Conservation (phyloP, 2,113 vertebrate species). For the Sclerurus mexicanus region DNA sequence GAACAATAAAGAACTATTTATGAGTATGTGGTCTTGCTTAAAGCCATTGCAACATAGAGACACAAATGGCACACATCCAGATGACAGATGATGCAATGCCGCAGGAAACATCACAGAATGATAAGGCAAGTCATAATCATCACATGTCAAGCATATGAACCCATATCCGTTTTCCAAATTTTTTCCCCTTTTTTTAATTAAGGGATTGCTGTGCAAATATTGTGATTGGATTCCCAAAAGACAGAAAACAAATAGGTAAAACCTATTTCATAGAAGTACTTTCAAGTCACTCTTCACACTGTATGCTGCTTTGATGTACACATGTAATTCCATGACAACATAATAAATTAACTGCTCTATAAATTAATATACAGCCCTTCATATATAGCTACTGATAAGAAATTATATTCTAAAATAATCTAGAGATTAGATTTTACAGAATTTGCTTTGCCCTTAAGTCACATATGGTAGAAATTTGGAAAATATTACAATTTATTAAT, state of each 20-base stretch:
- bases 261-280: conserved; percentile 40
- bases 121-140: not conserved
- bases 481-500: not conserved
- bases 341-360: conserved; percentile 49
- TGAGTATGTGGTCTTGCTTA: not conserved
- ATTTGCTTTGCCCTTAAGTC: not conserved
- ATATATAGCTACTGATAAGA: conserved; percentile 30
- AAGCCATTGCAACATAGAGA: not conserved
- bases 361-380: conserved; percentile 51
- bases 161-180: conserved; percentile 4
- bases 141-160: not conserved
- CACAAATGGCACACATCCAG: not conserved
- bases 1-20: not conserved
- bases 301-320: conserved; percentile 41
- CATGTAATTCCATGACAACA: conserved; percentile 22
- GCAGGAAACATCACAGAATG: not conserved
- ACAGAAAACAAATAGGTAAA: conserved; percentile 47
- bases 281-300: conserved; percentile 36
- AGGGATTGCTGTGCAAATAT: not conserved
- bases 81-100: not conserved
- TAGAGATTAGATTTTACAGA: not conserved
- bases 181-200: not conserved
- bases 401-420: conserved; percentile 7
- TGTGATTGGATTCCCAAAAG: conserved; percentile 48
- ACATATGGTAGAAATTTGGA: not conserved